Base-by-base conservation (phyloP, 2,797 vertebrate species). In the Agapornis canus region DNA sequence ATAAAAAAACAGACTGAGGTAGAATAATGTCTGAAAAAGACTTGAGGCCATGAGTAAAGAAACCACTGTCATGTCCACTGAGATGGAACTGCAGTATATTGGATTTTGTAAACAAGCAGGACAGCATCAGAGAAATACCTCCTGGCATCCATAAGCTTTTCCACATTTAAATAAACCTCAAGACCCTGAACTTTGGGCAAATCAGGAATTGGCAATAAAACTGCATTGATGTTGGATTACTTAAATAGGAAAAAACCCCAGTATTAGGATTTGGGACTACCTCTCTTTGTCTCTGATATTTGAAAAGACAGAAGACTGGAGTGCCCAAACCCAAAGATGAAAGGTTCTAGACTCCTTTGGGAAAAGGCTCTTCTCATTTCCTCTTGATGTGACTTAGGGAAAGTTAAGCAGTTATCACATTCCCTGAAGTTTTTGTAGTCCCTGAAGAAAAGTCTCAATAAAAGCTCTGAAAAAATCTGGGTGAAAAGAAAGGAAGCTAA, bases 341-440 rank as follows among this genome's bases (percentile, higher is more conserved):
- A 85, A 92, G 39, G 23, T 71, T 92, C 86, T 31, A 60, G 73
- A 86, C 32, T 80, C 68, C 19, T 73, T 47, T 29, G 29, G 68
- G 75, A 82, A 94, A 90, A 80, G 11, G 12, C 37, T 82, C 29
- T 76, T 86, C 57, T 66, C n/a, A 63, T 89, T 90, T 93, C 78
- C 81, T 71, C 40, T 76, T 80, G 26, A 89, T 48, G 37, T 43
- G 39, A 29, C 25, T 84, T 73, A 25, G 21, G n/a, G 64, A 71
- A 90, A 45, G 75, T 93, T 89, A 90, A 68, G 48, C 42, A 78
- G 61, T 73, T 93, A 60, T 89, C 45, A 70, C 65, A 80, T 94
- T 78, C 85, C 52, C 88, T 61, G 14, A 82, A 93, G 57, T 86
- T 89, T 69, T 60, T 4, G 0, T 7, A 77, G 52, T 65, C 57